These are phyloP conservation scores for Smutsia gigantea DNA, from an alignment of 2,797 vertebrate species.

Conservation along the genomic window DNA sequence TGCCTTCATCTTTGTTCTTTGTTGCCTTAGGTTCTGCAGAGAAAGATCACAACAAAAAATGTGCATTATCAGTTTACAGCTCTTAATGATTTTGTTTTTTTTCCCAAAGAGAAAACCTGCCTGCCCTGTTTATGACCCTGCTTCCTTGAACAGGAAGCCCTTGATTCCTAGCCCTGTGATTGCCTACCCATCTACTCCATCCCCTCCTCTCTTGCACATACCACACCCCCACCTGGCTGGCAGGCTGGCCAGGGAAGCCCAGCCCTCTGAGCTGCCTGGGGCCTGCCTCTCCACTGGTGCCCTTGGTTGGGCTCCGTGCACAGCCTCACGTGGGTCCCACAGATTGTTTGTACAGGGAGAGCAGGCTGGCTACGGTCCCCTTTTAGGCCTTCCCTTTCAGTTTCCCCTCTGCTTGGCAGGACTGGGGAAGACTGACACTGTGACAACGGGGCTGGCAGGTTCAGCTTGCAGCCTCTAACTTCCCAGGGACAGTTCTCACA, in stretches of 20 bases:
- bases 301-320: neutral
- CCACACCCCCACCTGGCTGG: neutral
- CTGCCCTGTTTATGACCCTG: neutral
- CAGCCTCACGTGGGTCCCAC: neutral
- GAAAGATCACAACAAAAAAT: neutral
- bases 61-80: conserved; percentile 27
- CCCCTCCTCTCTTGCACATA: fast-evolving
- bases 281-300: neutral
- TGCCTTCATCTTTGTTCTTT: conserved; percentile 42
- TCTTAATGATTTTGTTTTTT: neutral
- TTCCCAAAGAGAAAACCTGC: neutral
- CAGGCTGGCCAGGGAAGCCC: neutral
- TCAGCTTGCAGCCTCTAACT: neutral
- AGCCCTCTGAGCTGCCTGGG: neutral
- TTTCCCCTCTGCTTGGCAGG: neutral
- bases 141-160: neutral
- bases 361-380: neutral
- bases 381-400: neutral
- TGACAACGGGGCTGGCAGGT: neutral
- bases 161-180: neutral
- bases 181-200: neutral
- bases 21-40: conserved; percentile 71
- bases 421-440: neutral
- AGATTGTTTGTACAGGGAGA: neutral
- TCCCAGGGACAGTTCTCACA: neutral